Evolutionary conservation across 2,888 invertebrate genomes (phyloP).

Genomic region (Pollenia griseotomentosa): DNA sequence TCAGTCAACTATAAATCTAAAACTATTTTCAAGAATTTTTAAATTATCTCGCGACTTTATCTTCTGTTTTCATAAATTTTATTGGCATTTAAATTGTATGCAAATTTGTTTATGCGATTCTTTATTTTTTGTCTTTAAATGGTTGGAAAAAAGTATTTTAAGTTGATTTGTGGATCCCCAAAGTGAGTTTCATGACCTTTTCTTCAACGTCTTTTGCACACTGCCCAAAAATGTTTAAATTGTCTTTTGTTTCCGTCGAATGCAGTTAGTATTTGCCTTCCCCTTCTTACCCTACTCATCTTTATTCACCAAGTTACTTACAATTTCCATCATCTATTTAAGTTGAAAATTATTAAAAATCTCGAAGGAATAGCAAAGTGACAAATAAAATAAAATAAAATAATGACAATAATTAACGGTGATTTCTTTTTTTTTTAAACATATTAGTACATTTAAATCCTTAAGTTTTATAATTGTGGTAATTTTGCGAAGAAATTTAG

Average conservation of each 20-base stretch:
- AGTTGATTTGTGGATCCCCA: slow-evolving; percentile 70
- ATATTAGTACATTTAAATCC: not conserved
- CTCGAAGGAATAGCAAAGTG: slow-evolving; percentile 44
- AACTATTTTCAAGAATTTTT: not conserved
- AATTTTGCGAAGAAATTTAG: not conserved
- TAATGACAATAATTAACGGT: not conserved
- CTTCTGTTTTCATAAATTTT: not conserved
- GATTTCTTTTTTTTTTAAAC: not conserved
- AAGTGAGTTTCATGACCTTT: slow-evolving; percentile 59
- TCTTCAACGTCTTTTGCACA: not conserved
- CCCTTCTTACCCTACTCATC: not conserved
- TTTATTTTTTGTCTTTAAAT: slow-evolving; percentile 42
- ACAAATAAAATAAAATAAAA: not conserved
- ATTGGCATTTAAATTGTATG: not conserved
- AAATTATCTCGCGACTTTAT: not conserved
- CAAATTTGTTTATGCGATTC: slow-evolving; percentile 7
- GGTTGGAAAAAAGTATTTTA: slow-evolving; percentile 47
- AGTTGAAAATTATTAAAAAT: slow-evolving; percentile 64
- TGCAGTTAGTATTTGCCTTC: not conserved
- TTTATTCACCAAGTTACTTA: too few relatives aligned
- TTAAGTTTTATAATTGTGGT: not conserved
- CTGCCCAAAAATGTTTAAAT: slow-evolving; percentile 45
- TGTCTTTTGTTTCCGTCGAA: slow-evolving; percentile 24
- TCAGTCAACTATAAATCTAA: not conserved
- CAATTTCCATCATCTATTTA: slow-evolving; percentile 41